These are phyloP conservation scores for Agapornis canus DNA, from an alignment of 2,797 vertebrate genomes.

Conservation along the genomic window DNA sequence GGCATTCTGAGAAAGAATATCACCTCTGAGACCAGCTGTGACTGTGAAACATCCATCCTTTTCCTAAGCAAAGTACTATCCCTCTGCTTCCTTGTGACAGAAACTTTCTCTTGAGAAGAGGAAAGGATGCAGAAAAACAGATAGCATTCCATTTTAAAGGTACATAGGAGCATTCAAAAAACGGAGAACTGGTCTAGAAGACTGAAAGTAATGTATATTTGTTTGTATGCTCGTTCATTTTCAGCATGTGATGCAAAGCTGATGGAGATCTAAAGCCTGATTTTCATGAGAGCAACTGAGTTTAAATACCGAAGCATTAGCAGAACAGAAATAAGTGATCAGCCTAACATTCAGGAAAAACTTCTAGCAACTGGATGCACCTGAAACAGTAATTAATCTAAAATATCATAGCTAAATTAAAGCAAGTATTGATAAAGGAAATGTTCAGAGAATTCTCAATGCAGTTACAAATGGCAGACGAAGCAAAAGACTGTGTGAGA, in stretches of 20 bases:
- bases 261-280: not conserved
- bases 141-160: not conserved
- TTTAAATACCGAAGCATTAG: not conserved
- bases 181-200: not conserved
- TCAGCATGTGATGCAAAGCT: not conserved
- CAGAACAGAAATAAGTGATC: not conserved
- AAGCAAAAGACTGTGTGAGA: not conserved
- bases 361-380: not conserved
- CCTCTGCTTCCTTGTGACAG: not conserved
- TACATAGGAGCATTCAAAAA: not conserved
- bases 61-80: not conserved
- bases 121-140: rapidly evolving
- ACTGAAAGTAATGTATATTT: not conserved
- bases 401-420: not conserved
- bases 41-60: not conserved
- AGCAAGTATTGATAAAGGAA: not conserved
- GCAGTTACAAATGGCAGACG: not conserved
- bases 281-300: not conserved
- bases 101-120: not conserved
- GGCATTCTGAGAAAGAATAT: not conserved
- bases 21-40: not conserved
- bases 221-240: not conserved
- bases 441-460: not conserved
- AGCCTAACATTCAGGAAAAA: not conserved
- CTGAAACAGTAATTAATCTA: not conserved